phyloP scores from a whole-genome alignment of 2,797 vertebrate genomes.

The Novumbra hubbsi region DNA sequence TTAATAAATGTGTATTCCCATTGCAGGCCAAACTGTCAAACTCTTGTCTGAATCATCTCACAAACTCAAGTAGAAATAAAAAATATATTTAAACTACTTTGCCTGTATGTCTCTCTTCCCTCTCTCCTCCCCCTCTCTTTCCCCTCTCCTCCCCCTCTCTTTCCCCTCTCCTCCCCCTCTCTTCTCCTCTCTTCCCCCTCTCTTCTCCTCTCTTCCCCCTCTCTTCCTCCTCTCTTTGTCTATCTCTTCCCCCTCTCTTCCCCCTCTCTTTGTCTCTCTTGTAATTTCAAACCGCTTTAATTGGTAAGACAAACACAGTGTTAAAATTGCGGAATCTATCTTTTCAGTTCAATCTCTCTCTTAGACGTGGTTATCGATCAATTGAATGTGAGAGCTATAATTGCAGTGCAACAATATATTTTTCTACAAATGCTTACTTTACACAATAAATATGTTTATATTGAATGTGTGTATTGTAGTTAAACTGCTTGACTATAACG shows the following conservation, averaged over 20 bases:
- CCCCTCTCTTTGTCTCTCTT: neutral
- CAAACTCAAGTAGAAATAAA: neutral
- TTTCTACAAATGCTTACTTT: neutral
- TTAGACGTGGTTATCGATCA: neutral
- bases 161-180: too few species aligned
- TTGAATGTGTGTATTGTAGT: neutral
- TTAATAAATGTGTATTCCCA: constrained; percentile 18
- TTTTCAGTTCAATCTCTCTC: neutral
- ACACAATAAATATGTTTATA: neutral
- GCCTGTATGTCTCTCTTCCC: neutral
- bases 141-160: too few species aligned
- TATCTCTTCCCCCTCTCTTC: too few species aligned
- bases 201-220: neutral
- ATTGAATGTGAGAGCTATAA: neutral
- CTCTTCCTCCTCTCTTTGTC: neutral
- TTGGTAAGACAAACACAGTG: too few species aligned
- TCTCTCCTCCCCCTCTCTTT: neutral
- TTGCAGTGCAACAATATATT: neutral
- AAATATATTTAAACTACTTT: neutral
- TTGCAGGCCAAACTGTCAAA: constrained; percentile 11
- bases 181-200: neutral
- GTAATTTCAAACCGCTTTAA: too few species aligned
- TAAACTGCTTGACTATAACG: neutral
- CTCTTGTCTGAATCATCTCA: constrained; percentile 39
- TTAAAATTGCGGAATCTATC: neutral